Evolutionary conservation across 2,113 vertebrate genomes (phyloP), one percentile per base, ranked within the genome.

Genomic region (Forbesichthys papilliferus): DNA sequence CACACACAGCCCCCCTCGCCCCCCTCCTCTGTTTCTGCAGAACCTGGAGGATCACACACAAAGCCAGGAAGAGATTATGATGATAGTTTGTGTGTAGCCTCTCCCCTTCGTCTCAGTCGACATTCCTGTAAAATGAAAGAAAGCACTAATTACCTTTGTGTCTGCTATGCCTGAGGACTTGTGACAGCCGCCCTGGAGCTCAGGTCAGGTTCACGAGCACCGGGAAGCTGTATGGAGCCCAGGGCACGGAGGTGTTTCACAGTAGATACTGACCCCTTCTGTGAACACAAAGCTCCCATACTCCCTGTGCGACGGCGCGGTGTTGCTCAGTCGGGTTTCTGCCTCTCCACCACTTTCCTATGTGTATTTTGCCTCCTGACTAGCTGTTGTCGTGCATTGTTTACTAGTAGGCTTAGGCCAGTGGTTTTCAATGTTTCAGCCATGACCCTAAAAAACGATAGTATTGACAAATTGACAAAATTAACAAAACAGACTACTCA

Each of bases 61-160:
- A 80, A 88, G 84, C 85, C 82, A 68, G 68, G 64, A 54, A 71
- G 74, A 86, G 83, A 82, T 87, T 82, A 88, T 85, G 78, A 85
- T 81, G 82, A 83, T 79, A 77, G 82, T 87, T 87, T 86, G 80
- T 86, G 80, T 86, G 83, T 76, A 73, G 80, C 84, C 61, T 75
- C 67, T 71, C 73, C 79, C 77, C 48, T 69, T 88, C 77, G 66
- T 89, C 79, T 88, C 73, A 52, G 80, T 89, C 82, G 79, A 79
- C 86, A 88, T 86, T 82, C 88, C 82, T 86, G 61, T 77, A 47
- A 87, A 82, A 87, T 83, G 86, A 90, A 85, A 86, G 82, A 84
- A 74, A 34, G 64, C 77, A 66, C 79, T 82, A 86, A 82, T 87
- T 73, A 85, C 69, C 75, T 65, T 46, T 27, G 61, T 56, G 87